These are phyloP conservation scores for Scolopax bukidnonensis DNA, from an alignment of 2,797 vertebrate genomes.

Conservation along the genomic window DNA sequence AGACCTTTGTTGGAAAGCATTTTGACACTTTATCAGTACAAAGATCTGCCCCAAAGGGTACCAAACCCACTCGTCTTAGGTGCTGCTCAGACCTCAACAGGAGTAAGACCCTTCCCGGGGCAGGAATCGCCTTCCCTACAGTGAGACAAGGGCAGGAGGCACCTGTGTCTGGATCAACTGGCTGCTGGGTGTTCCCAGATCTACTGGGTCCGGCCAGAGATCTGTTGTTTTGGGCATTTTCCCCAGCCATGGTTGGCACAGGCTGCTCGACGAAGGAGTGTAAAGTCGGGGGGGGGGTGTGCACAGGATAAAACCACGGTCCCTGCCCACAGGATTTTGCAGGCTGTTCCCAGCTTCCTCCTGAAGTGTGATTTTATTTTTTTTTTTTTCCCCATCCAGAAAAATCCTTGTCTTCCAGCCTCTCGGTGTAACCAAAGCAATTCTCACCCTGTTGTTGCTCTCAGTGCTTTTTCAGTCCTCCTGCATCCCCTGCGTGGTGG, in stretches of 20 bases:
- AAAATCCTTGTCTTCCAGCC: neutral
- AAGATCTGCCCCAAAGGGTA: neutral
- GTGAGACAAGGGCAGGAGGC: neutral
- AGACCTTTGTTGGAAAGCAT: neutral
- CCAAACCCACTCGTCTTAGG: neutral
- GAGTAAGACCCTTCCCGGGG: neutral
- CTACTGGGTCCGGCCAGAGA: neutral
- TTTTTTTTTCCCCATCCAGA: neutral
- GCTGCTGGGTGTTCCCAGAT: fast-evolving
- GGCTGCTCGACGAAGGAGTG: neutral
- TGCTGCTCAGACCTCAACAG: neutral
- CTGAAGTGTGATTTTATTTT: neutral
- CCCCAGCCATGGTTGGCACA: neutral
- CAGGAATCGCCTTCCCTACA: neutral
- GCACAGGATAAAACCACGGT: neutral
- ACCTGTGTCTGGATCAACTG: fast-evolving
- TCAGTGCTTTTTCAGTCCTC: neutral
- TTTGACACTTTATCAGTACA: neutral
- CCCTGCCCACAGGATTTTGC: neutral
- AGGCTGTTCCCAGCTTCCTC: constrained; percentile 4
- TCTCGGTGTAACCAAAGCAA: fast-evolving
- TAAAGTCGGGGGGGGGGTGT: neutral
- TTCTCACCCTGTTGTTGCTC: constrained; percentile 3
- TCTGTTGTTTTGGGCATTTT: neutral
- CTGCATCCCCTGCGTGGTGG: neutral